Evolutionary conservation across 2,113 vertebrate genomes (phyloP), one percentile per base, ranked within the genome.

Genomic region (Pachyramphus minor): DNA sequence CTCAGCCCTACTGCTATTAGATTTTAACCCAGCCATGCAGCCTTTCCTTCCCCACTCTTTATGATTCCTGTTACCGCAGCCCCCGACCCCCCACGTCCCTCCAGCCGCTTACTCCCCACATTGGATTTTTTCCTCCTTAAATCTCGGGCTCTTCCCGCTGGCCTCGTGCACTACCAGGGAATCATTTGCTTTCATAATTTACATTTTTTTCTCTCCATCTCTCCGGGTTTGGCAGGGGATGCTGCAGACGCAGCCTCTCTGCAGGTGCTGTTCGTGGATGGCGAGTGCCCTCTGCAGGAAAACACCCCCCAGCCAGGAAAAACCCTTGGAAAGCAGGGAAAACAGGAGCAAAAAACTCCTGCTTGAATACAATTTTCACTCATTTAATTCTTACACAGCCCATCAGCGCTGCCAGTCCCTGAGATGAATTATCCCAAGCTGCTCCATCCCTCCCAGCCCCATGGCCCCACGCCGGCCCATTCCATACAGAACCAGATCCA

Each of bases 251-350:
- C 83, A 39, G 87, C 13, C 12, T 45, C 20, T 9, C 37, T 42
- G 79, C 16, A 3, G 44, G 44, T 44, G 74, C 42, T 49, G 97
- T 97, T 74, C 89, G 42, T 97, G 97, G 98, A 97, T 96, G 89
- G 75, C 97, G 96, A 98, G 96, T 97, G 98, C 98, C 98, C 98
- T 97, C 98, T 98, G 95, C 98, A 98, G 98, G 98, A 72, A 19
- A 25, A 95, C 50, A 31, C 31, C 39, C 63, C 63, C 71, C 63
- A 45, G 49, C 39, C 59, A 27, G 21, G 30, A 39, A 37, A 42
- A 72, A 42, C 64, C 58, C 63, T 30, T 23, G 14, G 52, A 47
- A 78, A 60, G 4, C 6, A 5, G 33, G 33, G 60, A 45, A 75
- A 72, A 83, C 44, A 15, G 53, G 8, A 60, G 50, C 21, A 44